Base-by-base conservation (phyloP, 2,113 vertebrate species). In the Nesogale talazaci region DNA sequence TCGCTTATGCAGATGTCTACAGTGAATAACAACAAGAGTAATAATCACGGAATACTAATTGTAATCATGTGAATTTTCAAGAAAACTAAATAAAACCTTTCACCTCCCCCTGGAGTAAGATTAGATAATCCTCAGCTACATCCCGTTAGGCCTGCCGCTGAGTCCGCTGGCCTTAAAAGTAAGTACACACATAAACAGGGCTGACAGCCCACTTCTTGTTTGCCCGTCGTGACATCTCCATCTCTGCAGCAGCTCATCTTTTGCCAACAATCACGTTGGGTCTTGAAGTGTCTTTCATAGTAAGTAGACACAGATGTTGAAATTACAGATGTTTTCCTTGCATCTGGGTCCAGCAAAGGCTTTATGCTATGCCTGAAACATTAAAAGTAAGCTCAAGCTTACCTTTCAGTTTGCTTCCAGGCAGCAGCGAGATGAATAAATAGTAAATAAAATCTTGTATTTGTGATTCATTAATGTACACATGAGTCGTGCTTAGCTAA, bases 271-370 rank as follows among this genome's bases (percentile, higher is more conserved):
- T 84, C 86, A 84, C 76, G 78, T 82, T 93, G 86, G 93, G 40
- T 83, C 90, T 94, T 46, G 84, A 95, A 93, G 85, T 80, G 92
- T 57, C 88, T 95, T 92, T 46, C 20, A 27, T 88, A 57, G 77
- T 74, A 86, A 52, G 59, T 87, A 70, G 76, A 95, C 93, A 90
- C 91, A 96, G 82, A 89, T 92, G 93, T 93, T 88, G 88, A 83
- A 91, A 85, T 92, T 88, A 67, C 88, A 95, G 94, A 92, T 83
- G 88, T 81, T 93, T 94, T 86, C 80, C 83, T 90, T 93, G 74
- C 94, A 94, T 88, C 86, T 65, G 42, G 70, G 42, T 91, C 89
- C 91, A 94, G 16, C 72, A 86, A 42, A 84, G 89, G 84, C 74
- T 93, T 88, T 91, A 82, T 29, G 67, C 85, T 91, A 82, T 29